Evolutionary conservation across 2,113 vertebrate species (phyloP).

Genomic region (Fulmarus glacialis): DNA sequence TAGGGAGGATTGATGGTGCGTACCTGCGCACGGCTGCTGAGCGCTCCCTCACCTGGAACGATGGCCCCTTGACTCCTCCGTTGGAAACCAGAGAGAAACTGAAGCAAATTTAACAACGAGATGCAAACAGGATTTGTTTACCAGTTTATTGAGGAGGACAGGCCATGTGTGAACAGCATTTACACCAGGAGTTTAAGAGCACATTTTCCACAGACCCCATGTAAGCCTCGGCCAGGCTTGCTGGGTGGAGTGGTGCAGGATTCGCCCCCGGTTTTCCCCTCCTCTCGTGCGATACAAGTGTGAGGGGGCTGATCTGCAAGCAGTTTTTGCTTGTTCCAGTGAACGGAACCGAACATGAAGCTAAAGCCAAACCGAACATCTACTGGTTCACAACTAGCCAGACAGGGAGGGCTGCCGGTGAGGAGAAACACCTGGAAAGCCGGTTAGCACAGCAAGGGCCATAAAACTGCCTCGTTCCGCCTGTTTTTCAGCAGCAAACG

Average conservation of each 20-base stretch:
- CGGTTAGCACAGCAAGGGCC: neutral
- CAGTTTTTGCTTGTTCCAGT: neutral
- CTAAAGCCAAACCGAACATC: neutral
- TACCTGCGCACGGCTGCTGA: neutral
- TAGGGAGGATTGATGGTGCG: neutral
- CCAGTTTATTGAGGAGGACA: neutral
- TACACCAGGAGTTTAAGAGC: neutral
- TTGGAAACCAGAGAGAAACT: neutral
- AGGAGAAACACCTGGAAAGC: neutral
- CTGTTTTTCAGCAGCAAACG: neutral
- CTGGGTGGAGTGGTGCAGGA: neutral
- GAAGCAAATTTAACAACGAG: rapidly evolving
- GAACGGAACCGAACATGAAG: neutral
- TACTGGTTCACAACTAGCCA: neutral
- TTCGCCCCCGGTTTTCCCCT: too few relatives aligned
- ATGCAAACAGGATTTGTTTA: neutral
- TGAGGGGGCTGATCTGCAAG: too few relatives aligned
- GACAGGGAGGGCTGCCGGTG: neutral
- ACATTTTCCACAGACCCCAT: rapidly evolving
- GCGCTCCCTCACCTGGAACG: neutral
- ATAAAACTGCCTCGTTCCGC: neutral
- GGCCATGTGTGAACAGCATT: too few relatives aligned
- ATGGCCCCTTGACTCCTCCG: neutral
- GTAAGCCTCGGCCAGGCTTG: neutral
- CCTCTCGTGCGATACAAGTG: rapidly evolving